Conservation (phyloP, 92 coral and sea anemone genomes). For the Epizoanthus stellaris region DNA sequence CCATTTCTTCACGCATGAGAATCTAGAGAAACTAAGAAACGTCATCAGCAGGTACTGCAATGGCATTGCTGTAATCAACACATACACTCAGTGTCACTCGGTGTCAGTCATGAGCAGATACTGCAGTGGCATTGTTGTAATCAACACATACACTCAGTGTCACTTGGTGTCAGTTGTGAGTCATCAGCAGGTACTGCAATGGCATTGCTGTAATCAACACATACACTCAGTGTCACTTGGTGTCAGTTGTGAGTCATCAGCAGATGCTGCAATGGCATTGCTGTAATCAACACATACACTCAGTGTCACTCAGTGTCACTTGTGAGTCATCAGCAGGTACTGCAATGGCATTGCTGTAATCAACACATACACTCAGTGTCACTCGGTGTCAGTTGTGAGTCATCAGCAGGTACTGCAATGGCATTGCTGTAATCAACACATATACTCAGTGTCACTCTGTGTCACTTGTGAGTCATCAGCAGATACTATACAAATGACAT, state of each 20-base stretch:
- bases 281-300: too few species aligned
- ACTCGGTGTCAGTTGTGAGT: constrained; percentile 17
- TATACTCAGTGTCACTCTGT: not conserved
- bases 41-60: constrained; percentile 87
- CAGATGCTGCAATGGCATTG: constrained; percentile 57
- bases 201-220: too few species aligned
- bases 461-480: not conserved
- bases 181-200: not conserved
- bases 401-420: constrained; percentile 80
- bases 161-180: constrained; percentile 20
- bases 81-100: not conserved
- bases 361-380: not conserved
- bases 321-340: constrained; percentile 87
- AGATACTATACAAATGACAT: not conserved
- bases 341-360: too few species aligned
- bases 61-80: too few species aligned
- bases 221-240: not conserved
- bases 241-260: constrained; percentile 70
- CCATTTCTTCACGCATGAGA: constrained; percentile 87
- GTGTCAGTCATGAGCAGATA: not conserved
- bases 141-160: not conserved
- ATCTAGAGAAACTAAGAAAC: constrained; percentile 90
- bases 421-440: too few species aligned
- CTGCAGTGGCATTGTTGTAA: too few species aligned
- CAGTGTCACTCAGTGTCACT: not conserved